Percentiles rank a stretch among this genome's conserved stretches.
Evolutionary conservation across 1,140 invertebrate genomes (phyloP).

Genomic region (Rhynchophorus ferrugineus): DNA sequence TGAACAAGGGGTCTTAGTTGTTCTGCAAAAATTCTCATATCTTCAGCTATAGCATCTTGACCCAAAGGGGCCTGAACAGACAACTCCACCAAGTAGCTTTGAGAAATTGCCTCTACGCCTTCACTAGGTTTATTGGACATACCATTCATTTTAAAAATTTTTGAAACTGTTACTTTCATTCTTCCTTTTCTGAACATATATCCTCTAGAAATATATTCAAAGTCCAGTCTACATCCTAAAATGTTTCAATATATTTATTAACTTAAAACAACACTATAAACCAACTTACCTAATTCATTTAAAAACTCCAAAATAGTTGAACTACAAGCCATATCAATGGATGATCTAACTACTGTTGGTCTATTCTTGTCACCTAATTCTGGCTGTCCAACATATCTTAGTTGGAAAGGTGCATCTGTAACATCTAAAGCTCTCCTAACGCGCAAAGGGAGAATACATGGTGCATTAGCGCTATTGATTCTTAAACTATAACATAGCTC

Average conservation of each 20-base stretch:
- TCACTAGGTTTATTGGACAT: constrained; percentile 61
- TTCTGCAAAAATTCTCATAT: constrained; percentile 92
- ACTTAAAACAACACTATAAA: background rate
- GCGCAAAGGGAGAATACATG: constrained; percentile 48
- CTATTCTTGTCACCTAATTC: constrained; percentile 83
- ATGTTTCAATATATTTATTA: constrained; percentile 1
- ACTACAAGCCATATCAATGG: constrained; percentile 86
- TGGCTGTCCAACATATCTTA: constrained; percentile 83
- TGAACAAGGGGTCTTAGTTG: constrained; percentile 86
- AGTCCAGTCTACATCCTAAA: constrained; percentile 75
- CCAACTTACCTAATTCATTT: constrained; percentile 57
- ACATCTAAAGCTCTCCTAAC: constrained; percentile 72
- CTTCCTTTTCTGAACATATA: constrained; percentile 94
- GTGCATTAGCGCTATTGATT: constrained; percentile 44
- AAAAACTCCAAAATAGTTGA: constrained; percentile 86
- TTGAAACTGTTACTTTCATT: constrained; percentile 95
- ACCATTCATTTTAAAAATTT: constrained; percentile 78
- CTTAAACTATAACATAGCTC: constrained; percentile 77
- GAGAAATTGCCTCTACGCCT: constrained; percentile 75
- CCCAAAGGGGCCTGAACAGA: constrained; percentile 86
- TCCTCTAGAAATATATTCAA: constrained; percentile 89
- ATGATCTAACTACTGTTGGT: constrained; percentile 82
- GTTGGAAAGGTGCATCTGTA: constrained; percentile 74
- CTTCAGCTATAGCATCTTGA: constrained; percentile 90
- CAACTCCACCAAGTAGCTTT: constrained; percentile 90